Percentiles rank a stretch among this genome's conserved stretches.
Evolutionary conservation across 2,888 invertebrate species (phyloP).

Genomic region (Sisyra terminalis): DNA sequence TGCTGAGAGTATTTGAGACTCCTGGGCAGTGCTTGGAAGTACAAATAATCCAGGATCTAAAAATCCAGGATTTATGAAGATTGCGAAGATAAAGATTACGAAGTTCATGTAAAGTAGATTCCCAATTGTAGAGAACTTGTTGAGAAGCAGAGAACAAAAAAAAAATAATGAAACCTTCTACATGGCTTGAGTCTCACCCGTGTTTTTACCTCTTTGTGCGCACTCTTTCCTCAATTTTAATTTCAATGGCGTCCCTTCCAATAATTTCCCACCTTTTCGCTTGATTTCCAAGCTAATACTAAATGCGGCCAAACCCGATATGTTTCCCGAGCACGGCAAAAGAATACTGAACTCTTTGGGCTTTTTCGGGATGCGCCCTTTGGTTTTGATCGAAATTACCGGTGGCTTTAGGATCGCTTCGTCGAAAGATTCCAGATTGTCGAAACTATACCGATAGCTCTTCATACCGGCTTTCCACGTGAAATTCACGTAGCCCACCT

Average conservation of each 20-base stretch:
- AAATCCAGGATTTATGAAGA: too few species aligned
- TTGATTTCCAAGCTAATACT: slow-evolving; percentile 73
- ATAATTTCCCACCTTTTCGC: slow-evolving; percentile 57
- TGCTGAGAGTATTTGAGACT: too few species aligned
- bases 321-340: slow-evolving; percentile 74
- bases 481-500: slow-evolving; percentile 80
- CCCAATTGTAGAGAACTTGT: too few species aligned
- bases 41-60: too few species aligned
- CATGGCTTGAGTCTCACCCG: slow-evolving; percentile 28
- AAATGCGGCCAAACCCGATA: slow-evolving; percentile 75
- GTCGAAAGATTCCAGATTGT: slow-evolving; percentile 68
- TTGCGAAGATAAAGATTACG: too few species aligned
- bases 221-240: slow-evolving; percentile 85
- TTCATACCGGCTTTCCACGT: slow-evolving; percentile 75
- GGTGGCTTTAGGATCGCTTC: slow-evolving; percentile 72
- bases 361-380: slow-evolving; percentile 69
- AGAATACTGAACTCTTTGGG: slow-evolving; percentile 83
- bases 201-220: slow-evolving; percentile 68
- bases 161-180: slow-evolving; percentile 2
- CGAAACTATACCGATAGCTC: slow-evolving; percentile 75
- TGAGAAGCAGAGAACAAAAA: too few species aligned
- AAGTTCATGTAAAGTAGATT: too few species aligned
- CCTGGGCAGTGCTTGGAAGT: too few species aligned
- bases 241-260: slow-evolving; percentile 76
- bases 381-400: slow-evolving; percentile 71